Conservation (phyloP, 2,888 invertebrate species). For the Acronicta aceris region DNA sequence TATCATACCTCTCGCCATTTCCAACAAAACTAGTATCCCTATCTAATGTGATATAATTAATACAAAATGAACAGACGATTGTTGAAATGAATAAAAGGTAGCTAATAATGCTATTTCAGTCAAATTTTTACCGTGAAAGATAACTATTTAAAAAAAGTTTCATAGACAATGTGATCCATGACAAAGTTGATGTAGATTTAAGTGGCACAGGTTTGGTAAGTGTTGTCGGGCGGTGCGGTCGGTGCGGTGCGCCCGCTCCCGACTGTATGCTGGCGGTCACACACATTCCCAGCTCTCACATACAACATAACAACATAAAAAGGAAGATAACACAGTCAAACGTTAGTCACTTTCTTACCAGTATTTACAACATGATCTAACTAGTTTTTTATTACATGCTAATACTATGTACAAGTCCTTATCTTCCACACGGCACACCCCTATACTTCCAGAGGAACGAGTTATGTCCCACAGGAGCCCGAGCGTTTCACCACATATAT, state of each 20-base stretch:
- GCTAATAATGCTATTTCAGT: not conserved
- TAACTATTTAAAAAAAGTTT: too few species aligned
- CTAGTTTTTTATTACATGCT: conserved; percentile 37
- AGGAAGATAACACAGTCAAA: conserved; percentile 30
- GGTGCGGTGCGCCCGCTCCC: too few species aligned
- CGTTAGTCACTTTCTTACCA: conserved; percentile 39
- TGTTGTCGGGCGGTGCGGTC: too few species aligned
- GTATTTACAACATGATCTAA: conserved; percentile 53
- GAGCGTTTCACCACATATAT: conserved; percentile 8
- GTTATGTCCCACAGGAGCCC: not conserved
- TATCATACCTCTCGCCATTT: conserved; percentile 17
- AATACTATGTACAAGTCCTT: conserved; percentile 39
- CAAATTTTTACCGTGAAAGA: not conserved
- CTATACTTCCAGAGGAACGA: conserved; percentile 1
- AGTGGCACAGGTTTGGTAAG: too few species aligned
- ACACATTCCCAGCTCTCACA: too few species aligned
- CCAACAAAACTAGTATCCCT: conserved; percentile 17
- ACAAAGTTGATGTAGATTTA: too few species aligned
- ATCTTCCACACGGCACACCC: conserved; percentile 4
- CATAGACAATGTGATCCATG: too few species aligned
- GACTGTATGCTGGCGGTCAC: too few species aligned
- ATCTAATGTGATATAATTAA: conserved; percentile 26
- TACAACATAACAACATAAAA: conserved; percentile 15
- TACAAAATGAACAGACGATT: conserved; percentile 2
- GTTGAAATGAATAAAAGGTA: conserved; percentile 2